phyloP scores from a whole-genome alignment of 2,113 vertebrate genomes.

The Percina caprodes region DNA sequence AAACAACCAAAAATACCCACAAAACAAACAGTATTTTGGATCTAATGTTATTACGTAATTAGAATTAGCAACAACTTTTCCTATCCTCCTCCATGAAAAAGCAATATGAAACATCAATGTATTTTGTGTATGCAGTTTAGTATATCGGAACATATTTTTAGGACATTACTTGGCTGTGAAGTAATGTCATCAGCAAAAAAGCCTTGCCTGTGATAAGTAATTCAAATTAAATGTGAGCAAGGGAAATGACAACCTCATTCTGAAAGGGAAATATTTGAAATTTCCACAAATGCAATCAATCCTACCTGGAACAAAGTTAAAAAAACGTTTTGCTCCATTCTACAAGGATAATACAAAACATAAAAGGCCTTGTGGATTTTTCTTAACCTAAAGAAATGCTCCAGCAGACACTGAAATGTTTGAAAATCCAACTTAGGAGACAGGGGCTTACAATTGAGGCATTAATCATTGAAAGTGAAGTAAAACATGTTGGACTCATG shows the following conservation, averaged over 20 bases:
- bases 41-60: background rate
- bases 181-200: background rate
- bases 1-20: slow-evolving; percentile 1
- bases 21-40: slow-evolving; percentile 4
- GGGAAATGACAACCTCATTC: background rate
- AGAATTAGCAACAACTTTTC: background rate
- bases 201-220: background rate
- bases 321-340: background rate
- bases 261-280: background rate
- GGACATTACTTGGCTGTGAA: too few species aligned
- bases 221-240: background rate
- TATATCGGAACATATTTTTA: too few species aligned
- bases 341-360: background rate
- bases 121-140: too few species aligned
- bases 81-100: background rate
- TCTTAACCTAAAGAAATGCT: background rate
- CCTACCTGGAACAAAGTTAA: background rate
- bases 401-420: background rate
- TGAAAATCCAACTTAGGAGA: background rate
- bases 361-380: background rate
- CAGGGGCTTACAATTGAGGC: background rate
- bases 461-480: background rate
- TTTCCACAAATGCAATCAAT: background rate
- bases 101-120: background rate
- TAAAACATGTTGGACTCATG: background rate